These are phyloP conservation scores for Rugalucina vietnamica DNA, from an alignment of 2,888 invertebrate genomes.

Conservation along the genomic window DNA sequence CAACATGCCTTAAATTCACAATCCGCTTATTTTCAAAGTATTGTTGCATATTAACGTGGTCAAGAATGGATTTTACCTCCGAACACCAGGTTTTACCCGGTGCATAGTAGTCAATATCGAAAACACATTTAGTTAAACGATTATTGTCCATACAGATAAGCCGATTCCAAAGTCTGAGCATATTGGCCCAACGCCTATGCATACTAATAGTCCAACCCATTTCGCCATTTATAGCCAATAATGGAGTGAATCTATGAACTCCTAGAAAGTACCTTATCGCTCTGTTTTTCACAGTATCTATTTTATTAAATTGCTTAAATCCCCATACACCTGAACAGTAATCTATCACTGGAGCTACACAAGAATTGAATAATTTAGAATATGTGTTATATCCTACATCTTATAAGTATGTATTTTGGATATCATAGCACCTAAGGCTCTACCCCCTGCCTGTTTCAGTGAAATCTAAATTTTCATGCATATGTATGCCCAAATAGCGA, in stretches of 20 bases:
- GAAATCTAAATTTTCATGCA: background rate
- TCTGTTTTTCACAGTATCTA: conserved; percentile 24
- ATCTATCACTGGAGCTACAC: background rate
- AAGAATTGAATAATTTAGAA: background rate
- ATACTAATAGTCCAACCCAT: background rate
- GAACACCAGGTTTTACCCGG: background rate
- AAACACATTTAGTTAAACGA: background rate
- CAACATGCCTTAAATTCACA: background rate
- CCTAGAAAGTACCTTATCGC: conserved; percentile 20
- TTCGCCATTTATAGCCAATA: background rate
- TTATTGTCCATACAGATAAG: background rate
- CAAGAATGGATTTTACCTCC: background rate
- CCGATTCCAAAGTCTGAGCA: background rate
- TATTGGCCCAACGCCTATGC: background rate
- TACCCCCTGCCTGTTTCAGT: conserved; percentile 4
- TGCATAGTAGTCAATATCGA: background rate
- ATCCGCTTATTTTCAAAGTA: background rate
- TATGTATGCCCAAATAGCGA: background rate
- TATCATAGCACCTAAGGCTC: background rate
- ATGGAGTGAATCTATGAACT: conserved; percentile 22
- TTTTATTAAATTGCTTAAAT: background rate
- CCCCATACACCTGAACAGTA: conserved; percentile 16
- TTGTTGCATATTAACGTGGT: background rate
- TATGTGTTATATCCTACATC: background rate
- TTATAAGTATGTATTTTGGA: conserved; percentile 22